phyloP scores from a whole-genome alignment of 2,888 invertebrate species.

The Platerodrilus igneus region DNA sequence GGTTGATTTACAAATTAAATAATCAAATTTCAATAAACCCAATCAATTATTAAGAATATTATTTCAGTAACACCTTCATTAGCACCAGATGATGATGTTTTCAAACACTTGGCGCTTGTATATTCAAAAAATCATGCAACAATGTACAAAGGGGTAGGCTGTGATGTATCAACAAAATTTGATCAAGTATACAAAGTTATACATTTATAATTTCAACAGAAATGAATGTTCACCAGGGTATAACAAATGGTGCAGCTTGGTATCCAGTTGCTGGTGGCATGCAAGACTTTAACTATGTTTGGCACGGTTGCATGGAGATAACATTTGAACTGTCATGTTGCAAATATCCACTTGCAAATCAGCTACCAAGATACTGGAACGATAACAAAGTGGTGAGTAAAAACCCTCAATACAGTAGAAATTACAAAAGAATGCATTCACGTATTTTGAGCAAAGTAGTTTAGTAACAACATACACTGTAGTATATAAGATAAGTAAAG shows the following conservation, averaged over 20 bases:
- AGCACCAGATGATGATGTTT: slow-evolving; percentile 89
- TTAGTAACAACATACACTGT: too few species aligned
- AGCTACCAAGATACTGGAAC: too few species aligned
- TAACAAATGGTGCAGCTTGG: slow-evolving; percentile 93
- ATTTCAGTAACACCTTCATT: slow-evolving; percentile 71
- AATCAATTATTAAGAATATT: too few species aligned
- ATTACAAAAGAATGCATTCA: slow-evolving; percentile 97
- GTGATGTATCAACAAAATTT: slow-evolving; percentile 60
- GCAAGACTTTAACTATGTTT: too few species aligned
- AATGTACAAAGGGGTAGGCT: slow-evolving; percentile 81
- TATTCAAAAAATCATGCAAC: slow-evolving; percentile 85
- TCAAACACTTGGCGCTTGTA: slow-evolving; percentile 75
- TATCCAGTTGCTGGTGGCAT: slow-evolving; percentile 87
- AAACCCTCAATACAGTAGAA: too few species aligned
- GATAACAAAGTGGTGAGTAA: too few species aligned
- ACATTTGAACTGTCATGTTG: too few species aligned
- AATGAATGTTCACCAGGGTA: slow-evolving; percentile 69
- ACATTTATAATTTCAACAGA: too few species aligned
- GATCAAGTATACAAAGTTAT: not conserved
- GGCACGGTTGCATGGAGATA: too few species aligned
- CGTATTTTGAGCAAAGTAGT: slow-evolving; percentile 56
- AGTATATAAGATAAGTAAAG: too few species aligned
- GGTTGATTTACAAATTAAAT: too few species aligned
- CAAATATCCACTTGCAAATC: too few species aligned
- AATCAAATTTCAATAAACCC: not conserved